These are phyloP conservation scores for Sinocyclocheilus rhinocerous DNA, from an alignment of 2,113 vertebrate species.

Conservation along the genomic window DNA sequence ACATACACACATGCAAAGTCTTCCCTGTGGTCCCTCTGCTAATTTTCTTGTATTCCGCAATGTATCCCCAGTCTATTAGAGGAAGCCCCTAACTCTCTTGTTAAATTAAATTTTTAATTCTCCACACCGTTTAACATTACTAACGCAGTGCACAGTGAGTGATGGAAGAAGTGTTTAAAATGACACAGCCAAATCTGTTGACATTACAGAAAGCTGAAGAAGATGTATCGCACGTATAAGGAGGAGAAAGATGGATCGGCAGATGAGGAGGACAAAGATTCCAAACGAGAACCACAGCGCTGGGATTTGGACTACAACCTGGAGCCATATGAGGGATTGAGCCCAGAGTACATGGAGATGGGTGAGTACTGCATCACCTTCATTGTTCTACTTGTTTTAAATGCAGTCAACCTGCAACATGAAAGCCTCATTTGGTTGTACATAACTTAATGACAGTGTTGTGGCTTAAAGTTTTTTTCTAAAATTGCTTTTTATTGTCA, in stretches of 20 bases:
- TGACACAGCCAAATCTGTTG: neutral
- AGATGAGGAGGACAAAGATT: conserved; percentile 70
- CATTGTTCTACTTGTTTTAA: neutral
- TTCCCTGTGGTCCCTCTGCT: neutral
- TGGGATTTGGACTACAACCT: conserved; percentile 88
- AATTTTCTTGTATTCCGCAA: conserved; percentile 6
- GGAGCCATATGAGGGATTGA: conserved; percentile 91
- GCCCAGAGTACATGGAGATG: conserved; percentile 99
- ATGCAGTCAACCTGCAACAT: neutral
- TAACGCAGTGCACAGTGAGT: neutral
- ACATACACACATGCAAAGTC: conserved; percentile 33
- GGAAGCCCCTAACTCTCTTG: neutral
- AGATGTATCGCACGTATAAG: conserved; percentile 89
- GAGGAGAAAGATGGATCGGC: conserved; percentile 75
- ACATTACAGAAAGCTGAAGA: conserved; percentile 89
- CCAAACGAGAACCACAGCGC: conserved; percentile 81
- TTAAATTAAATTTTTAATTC: neutral
- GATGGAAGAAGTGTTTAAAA: neutral
- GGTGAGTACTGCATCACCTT: conserved; percentile 75
- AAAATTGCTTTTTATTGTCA: neutral
- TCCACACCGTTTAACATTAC: neutral
- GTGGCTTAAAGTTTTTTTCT: neutral
- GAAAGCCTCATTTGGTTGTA: neutral
- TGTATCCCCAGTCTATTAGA: neutral
- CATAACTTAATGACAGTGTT: neutral